A percentile compares a stretch with the other conserved stretches of the same genome.
phyloP scores from a whole-genome alignment of 2,113 vertebrate species.

The Butorides virescens region DNA sequence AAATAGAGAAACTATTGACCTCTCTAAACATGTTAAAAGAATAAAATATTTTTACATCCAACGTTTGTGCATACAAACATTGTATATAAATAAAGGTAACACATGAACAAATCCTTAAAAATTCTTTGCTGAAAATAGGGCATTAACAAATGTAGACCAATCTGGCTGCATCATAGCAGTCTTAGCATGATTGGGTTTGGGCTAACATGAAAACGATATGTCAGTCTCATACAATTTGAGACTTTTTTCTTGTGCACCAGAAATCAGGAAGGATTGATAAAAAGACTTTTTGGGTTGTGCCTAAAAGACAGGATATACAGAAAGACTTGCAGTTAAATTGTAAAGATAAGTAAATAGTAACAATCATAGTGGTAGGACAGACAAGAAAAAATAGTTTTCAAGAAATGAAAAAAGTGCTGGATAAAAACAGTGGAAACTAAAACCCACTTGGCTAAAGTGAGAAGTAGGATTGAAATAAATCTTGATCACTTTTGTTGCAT shows the following conservation, averaged over 20 bases:
- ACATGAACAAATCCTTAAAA: neutral
- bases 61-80: no score
- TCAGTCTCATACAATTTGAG: neutral
- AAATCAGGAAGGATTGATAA: neutral
- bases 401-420: neutral
- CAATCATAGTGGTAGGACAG: neutral
- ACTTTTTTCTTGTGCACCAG: neutral
- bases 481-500: neutral
- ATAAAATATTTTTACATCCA: neutral
- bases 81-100: neutral
- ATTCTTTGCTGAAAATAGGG: neutral
- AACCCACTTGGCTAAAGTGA: neutral
- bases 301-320: neutral
- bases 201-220: neutral
- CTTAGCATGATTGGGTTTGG: neutral
- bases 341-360: neutral
- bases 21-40: neutral
- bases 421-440: neutral
- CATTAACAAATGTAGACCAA: neutral
- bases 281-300: neutral
- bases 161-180: neutral
- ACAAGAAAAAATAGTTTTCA: neutral
- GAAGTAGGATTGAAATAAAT: neutral
- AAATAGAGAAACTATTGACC: neutral
- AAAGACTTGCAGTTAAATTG: neutral